phyloP scores from a whole-genome alignment of 1,140 invertebrate genomes.

The Melanaphis sacchari region DNA sequence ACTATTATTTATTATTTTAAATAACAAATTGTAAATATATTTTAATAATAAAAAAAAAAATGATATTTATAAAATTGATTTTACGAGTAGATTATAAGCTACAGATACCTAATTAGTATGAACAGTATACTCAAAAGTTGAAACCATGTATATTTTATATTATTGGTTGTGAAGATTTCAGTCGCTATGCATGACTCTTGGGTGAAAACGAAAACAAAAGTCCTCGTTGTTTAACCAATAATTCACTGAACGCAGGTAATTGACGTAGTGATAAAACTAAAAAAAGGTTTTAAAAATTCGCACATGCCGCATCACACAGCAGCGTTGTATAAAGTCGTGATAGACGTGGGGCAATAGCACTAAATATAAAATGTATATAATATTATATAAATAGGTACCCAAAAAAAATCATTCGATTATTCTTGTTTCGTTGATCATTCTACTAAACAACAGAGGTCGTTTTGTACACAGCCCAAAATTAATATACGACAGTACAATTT shows the following conservation, averaged over 20 bases:
- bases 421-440: background rate
- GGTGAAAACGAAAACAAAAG: background rate
- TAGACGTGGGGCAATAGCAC: background rate
- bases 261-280: background rate
- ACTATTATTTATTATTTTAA: too few relatives aligned
- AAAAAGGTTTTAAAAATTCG: background rate
- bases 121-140: background rate
- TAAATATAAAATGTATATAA: too few relatives aligned
- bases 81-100: background rate
- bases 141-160: background rate
- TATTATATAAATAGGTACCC: background rate
- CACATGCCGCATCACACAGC: background rate
- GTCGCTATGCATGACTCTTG: background rate
- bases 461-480: background rate
- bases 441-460: background rate
- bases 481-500: background rate
- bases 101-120: background rate
- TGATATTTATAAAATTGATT: too few relatives aligned
- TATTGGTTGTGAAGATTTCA: background rate
- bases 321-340: too few relatives aligned
- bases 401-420: constrained; percentile 8
- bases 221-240: background rate
- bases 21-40: too few relatives aligned
- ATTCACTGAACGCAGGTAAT: background rate
- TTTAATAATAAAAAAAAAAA: too few relatives aligned